Evolutionary conservation across 1,140 invertebrate genomes (phyloP).

Genomic region (Pseudomyrmex sp.): DNA sequence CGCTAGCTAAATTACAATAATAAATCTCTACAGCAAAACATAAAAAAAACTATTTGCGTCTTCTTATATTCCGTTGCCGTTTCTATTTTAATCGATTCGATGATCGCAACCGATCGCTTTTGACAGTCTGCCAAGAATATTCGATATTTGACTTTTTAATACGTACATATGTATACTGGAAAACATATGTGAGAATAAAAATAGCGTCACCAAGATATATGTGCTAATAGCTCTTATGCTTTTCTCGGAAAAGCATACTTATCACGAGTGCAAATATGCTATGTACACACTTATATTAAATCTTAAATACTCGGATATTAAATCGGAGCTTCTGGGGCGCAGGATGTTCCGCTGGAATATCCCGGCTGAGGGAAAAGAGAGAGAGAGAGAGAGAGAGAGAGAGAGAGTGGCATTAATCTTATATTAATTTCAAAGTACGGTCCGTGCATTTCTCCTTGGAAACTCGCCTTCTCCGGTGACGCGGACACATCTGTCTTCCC

Average conservation of each 20-base stretch:
- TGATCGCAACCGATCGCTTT: background rate
- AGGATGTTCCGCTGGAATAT: too few species aligned
- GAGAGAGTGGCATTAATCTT: background rate
- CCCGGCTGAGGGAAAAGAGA: too few species aligned
- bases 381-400: too few species aligned
- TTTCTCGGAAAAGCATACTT: too few species aligned
- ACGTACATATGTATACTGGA: background rate
- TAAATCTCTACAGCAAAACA: background rate
- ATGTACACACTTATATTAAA: too few species aligned
- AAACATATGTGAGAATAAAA: background rate
- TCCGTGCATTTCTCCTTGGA: background rate
- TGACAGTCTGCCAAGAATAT: background rate
- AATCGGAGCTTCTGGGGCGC: too few species aligned
- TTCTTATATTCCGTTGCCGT: background rate
- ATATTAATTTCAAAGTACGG: constrained; percentile 9
- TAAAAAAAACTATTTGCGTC: background rate
- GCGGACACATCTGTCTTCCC: constrained; percentile 41
- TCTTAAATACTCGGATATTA: too few species aligned
- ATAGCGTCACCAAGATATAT: background rate
- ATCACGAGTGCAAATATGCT: too few species aligned
- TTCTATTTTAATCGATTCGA: constrained; percentile 7
- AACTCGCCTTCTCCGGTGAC: constrained; percentile 12
- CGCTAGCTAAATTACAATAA: background rate
- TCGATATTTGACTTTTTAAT: background rate
- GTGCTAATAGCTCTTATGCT: too few species aligned